Percentiles rank a stretch among this genome's conserved stretches.
These are phyloP conservation scores for Brassicogethes aeneus DNA, from an alignment of 2,888 invertebrate species.

Conservation along the genomic window DNA sequence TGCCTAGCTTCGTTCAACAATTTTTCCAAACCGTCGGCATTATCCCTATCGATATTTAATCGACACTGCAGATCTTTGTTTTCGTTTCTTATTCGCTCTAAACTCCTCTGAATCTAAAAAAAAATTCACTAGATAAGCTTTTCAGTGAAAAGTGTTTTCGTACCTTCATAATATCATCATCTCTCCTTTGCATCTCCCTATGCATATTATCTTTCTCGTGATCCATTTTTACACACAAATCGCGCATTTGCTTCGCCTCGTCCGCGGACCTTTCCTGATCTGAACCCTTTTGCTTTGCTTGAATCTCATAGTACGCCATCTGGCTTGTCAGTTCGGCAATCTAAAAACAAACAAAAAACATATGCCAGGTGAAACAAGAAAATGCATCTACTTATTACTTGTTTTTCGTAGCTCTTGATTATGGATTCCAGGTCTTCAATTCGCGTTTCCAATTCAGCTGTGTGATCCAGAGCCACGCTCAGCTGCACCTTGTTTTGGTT, in stretches of 20 bases:
- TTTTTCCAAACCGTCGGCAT: constrained; percentile 48
- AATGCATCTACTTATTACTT: too few relatives aligned
- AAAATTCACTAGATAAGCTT: neutral
- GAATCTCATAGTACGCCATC: constrained; percentile 55
- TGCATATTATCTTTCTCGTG: constrained; percentile 56
- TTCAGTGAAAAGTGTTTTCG: neutral
- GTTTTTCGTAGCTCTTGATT: constrained; percentile 48
- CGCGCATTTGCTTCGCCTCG: constrained; percentile 51
- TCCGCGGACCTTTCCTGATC: constrained; percentile 51
- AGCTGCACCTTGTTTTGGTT: constrained; percentile 55
- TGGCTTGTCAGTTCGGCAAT: constrained; percentile 44
- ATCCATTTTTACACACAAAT: constrained; percentile 55
- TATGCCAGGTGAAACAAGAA: too few relatives aligned
- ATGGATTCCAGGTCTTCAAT: constrained; percentile 46
- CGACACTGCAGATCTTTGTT: constrained; percentile 39
- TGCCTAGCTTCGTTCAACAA: constrained; percentile 48
- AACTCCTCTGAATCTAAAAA: constrained; percentile 44
- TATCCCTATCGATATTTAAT: constrained; percentile 40
- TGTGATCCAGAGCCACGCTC: constrained; percentile 47
- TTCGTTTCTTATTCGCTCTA: constrained; percentile 42
- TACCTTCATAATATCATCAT: constrained; percentile 22
- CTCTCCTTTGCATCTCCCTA: constrained; percentile 44
- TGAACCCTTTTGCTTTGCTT: constrained; percentile 51
- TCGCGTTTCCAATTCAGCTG: constrained; percentile 56
- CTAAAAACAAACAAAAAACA: constrained; percentile 23